These are phyloP conservation scores for Sebastes alutus DNA, from an alignment of 2,797 vertebrate species.

Conservation along the genomic window DNA sequence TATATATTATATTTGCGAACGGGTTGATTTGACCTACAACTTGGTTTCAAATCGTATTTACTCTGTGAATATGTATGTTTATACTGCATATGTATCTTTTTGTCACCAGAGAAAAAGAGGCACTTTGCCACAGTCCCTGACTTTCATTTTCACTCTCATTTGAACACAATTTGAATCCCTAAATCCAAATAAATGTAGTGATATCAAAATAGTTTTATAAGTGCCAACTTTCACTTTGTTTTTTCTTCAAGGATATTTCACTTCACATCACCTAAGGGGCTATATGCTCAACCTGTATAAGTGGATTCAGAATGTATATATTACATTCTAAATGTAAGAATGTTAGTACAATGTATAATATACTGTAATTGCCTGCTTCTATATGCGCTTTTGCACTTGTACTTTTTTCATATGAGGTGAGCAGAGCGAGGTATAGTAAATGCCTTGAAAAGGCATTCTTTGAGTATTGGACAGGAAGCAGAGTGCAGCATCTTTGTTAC, in stretches of 20 bases:
- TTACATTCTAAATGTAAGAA: neutral
- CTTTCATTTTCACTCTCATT: neutral
- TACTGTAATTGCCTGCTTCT: neutral
- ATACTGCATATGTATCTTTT: neutral
- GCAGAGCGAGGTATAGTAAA: neutral
- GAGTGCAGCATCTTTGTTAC: neutral
- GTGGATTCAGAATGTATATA: neutral
- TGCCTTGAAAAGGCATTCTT: neutral
- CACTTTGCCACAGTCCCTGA: neutral
- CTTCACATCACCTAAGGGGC: neutral
- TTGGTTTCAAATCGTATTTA: neutral
- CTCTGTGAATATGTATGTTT: neutral
- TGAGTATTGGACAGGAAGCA: neutral
- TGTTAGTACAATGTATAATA: neutral
- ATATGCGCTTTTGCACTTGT: neutral
- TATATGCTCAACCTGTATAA: neutral
- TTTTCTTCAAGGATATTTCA: neutral
- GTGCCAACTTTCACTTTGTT: neutral
- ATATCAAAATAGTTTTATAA: neutral
- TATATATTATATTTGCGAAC: no score
- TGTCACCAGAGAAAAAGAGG: neutral
- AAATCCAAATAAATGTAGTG: neutral
- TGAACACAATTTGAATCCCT: neutral
- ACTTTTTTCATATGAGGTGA: neutral
- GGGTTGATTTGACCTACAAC: neutral